Evolutionary conservation across 2,113 vertebrate species (phyloP), one percentile per base, ranked within the genome.

Genomic region (Nycticryphes semicollaris): DNA sequence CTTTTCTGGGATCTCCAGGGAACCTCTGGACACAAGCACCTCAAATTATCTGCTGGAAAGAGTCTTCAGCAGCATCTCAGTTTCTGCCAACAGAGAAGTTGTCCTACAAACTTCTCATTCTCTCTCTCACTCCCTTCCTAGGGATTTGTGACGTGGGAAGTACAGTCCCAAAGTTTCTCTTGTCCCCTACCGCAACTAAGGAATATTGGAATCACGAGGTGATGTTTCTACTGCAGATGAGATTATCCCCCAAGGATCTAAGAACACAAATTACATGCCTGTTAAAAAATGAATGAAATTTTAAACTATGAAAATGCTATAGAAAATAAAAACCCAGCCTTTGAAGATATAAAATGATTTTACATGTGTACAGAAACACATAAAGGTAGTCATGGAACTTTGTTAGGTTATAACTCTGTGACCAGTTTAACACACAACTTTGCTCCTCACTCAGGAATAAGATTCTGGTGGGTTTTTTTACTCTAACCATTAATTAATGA

Each of bases 401-500:
- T 1, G 0, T 39, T 39, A 83, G 14, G 16, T 56, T 80, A 73
- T 64, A 20, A 24, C n/a, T 83, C n/a, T 74, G 21, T 68, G 64
- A 50, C n/a, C 63, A 8, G 25, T 69, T 76, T 82, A 84, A 74
- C 50, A 75, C 5, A 23, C 18, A 66, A 47, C 25, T 69, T 90
- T 64, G 20, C 43, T 89, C 33, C 48, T 93, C 64, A 82, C 54
- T 37, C 35, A 68, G 57, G 60, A 93, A 74, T 70, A 94, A 82
- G 89, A 85, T 88, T 86, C 25, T 53, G 53, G 56, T 23, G 6
- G 0, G 35, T 64, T 86, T 87, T 88, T 70, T 84, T 80, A 84
- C 79, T 75, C 39, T 94, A 84, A 62, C 82, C 93, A 96, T 96
- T 97, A 96, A 97, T 97, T 97, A 96, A 91, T n/a, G 12, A 95